Evolutionary conservation across 2,113 vertebrate genomes (phyloP), one percentile per base, ranked within the genome.

Genomic region (Xiphophorus hellerii): DNA sequence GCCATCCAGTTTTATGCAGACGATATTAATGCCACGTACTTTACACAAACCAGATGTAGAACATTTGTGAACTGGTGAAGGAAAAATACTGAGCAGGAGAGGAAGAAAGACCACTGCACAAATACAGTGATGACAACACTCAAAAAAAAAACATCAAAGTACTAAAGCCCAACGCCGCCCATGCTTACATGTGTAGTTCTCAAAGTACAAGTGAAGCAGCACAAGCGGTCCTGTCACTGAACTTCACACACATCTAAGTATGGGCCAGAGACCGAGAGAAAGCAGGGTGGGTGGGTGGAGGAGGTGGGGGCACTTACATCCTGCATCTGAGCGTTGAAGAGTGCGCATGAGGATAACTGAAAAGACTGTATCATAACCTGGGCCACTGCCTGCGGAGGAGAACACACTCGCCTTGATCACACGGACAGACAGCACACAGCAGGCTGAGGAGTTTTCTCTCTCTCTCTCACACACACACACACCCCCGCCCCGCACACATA

Each of bases 351-450:
- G 92, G 98, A 99, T 95, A 99, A 97, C 95, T 99, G 97, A 99
- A 99, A 99, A 96, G 98, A 99, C 94, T 98, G 98, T 95, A 99
- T 97, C 98, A 99, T 99, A 97, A 97, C 97, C 96, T 99, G 98
- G 96, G 97, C 97, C 95, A 99, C 95, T 82, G 96, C 97, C 98
- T 99, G 97, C 89, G 95, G 94, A 95, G 94, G 90, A 96, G 95
- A 98, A 89, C 88, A 97, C 94, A 96, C 94, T 94, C 94, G 69
- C 83, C 92, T 90, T 87, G 74, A 87, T 93, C 90, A 58, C 51
- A 91, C 82, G 60, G 87, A 90, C 89, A 91, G 73, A 86, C 75
- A 80, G 51, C 77, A 91, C 80, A 89, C 82, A 79, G 74, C 71
- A 87, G 76, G 62, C 81, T 77, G 71, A 86, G 74, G 77, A 75